These are phyloP conservation scores for Callipepla squamata DNA, from an alignment of 2,113 vertebrate species.

Conservation along the genomic window DNA sequence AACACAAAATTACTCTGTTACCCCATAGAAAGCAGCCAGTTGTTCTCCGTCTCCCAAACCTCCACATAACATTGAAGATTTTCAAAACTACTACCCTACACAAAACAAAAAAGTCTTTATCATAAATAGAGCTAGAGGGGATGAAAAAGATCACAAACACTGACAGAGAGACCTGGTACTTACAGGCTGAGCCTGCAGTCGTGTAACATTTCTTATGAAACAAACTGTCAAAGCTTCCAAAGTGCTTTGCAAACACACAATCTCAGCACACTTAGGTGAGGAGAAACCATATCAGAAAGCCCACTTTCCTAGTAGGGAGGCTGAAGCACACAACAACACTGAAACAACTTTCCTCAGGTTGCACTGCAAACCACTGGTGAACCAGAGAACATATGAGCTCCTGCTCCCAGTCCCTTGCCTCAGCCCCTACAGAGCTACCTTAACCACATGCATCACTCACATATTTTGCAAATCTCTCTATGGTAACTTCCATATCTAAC, in stretches of 20 bases:
- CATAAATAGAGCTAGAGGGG: not conserved
- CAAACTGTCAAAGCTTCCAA: not conserved
- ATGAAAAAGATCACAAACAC: not conserved
- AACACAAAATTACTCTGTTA: not conserved
- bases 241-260: not conserved
- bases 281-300: not conserved
- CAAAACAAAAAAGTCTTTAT: not conserved
- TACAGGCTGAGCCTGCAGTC: not conserved
- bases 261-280: not conserved
- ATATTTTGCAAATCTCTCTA: conserved; percentile 7
- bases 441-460: not conserved
- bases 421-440: not conserved
- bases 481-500: not conserved
- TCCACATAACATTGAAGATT: not conserved
- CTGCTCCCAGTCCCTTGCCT: not conserved
- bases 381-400: not conserved
- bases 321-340: not conserved
- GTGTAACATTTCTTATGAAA: not conserved
- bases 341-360: not conserved
- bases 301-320: not conserved
- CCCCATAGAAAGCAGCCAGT: not conserved
- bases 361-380: not conserved
- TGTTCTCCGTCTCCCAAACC: not conserved
- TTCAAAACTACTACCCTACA: not conserved
- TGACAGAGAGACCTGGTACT: not conserved